Evolutionary conservation across 2,888 invertebrate genomes (phyloP), one percentile per base, ranked within the genome.

Genomic region (Drosophila mayaguana): DNA sequence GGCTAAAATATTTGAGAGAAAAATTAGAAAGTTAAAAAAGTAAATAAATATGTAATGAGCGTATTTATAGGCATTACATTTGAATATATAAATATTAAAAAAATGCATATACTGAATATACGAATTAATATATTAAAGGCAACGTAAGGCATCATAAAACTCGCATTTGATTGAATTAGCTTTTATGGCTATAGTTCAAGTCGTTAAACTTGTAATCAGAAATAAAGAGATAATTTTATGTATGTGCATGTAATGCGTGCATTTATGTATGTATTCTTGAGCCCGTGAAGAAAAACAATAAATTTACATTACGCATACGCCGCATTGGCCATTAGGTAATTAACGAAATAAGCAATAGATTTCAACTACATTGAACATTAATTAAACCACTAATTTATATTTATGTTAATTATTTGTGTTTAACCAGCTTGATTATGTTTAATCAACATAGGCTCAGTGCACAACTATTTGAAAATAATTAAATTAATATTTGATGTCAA

Each of bases 301-400:
- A 70, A 70, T 76, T 66, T n/a, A 42, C 40, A 80, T 86, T 81
- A 80, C 48, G 57, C 57, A 75, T 61, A 68, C 68, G 78, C 57
- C 60, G 63, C 70, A 59, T 65, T 36, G 28, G 48, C 54, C 71
- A 62, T 62, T 59, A 63, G 74, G 40, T 51, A 72, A 75, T 78
- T 62, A 62, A 68, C 62, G 40, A 69, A 71, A 62, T 79, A 66
- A 63, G 80, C 66, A 55, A 64, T 76, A 61, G 40, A 76, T 78
- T 78, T 68, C 74, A 59, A 55, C 55, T 32, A 68, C 68, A 82
- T 71, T 82, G 51, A 51, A 28, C 46, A 55, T 56, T 75, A 74
- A 82, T 88, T 82, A 82, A 60, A 77, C 65, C 56, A 68, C 57
- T 53, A 55, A 56, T 66, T 70, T 59, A 68, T 64, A 74, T 62